These are phyloP conservation scores for Drosophila mojavensis DNA, from an alignment of 1,140 invertebrate species.

Conservation along the genomic window DNA sequence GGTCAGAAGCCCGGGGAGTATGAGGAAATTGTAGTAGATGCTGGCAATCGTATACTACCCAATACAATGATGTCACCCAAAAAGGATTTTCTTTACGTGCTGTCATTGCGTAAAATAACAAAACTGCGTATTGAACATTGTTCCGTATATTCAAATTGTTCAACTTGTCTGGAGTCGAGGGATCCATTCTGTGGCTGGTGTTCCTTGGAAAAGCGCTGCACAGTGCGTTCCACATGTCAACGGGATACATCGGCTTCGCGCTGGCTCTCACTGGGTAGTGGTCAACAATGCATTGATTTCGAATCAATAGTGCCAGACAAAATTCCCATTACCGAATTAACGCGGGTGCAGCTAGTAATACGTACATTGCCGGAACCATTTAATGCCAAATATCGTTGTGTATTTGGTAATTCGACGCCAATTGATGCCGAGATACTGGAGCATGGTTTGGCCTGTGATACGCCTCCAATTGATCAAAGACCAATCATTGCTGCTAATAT, in stretches of 20 bases:
- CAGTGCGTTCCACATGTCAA: conserved; percentile 93
- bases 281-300: conserved; percentile 98
- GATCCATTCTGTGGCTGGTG: conserved; percentile 99
- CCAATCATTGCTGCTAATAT: conserved; percentile 91
- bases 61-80: conserved; percentile 92
- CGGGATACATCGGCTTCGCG: conserved; percentile 95
- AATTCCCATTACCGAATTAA: conserved; percentile 93
- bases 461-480: conserved; percentile 90
- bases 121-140: conserved; percentile 97
- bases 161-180: conserved; percentile 93
- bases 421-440: conserved; percentile 93
- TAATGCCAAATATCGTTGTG: conserved; percentile 96
- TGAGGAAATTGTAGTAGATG: conserved; percentile 90
- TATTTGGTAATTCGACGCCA: conserved; percentile 93
- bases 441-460: conserved; percentile 92
- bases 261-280: conserved; percentile 95
- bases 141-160: conserved; percentile 94
- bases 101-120: conserved; percentile 90
- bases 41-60: conserved; percentile 90
- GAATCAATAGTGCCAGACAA: conserved; percentile 95
- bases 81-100: conserved; percentile 90
- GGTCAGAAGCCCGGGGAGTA: conserved; percentile 89
- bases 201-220: conserved; percentile 96
- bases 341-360: conserved; percentile 93
- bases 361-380: conserved; percentile 94